A percentile compares a stretch with the other conserved stretches of the same genome.
Conservation (phyloP, 2,113 vertebrate genomes). For the Nesogale talazaci region DNA sequence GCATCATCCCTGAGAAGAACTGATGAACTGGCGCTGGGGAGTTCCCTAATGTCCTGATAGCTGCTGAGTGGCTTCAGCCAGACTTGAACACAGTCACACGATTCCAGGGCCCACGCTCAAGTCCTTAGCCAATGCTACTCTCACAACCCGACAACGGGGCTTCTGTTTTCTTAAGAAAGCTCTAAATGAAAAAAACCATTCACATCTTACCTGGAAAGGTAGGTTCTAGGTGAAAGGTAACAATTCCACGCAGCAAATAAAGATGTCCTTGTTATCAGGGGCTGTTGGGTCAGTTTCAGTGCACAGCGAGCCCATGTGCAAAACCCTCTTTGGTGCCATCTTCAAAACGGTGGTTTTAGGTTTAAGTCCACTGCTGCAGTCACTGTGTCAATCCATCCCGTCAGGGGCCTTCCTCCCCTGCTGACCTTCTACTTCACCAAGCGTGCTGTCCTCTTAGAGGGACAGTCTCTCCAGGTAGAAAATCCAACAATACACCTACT, state of each 20-base stretch:
- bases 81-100: neutral
- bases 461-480: too few relatives aligned
- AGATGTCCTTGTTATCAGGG: constrained; percentile 7
- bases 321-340: too few relatives aligned
- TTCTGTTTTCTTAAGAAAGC: constrained; percentile 31
- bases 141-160: neutral
- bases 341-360: too few relatives aligned
- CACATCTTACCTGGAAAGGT: neutral
- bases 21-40: neutral
- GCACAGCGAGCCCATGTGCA: too few relatives aligned
- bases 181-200: constrained; percentile 8
- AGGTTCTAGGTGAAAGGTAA: neutral
- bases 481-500: neutral
- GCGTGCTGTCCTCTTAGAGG: too few relatives aligned
- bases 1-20: neutral
- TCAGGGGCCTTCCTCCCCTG: too few relatives aligned
- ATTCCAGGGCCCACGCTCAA: neutral
- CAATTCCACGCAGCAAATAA: constrained; percentile 37
- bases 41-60: constrained; percentile 10
- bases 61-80: neutral
- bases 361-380: too few relatives aligned
- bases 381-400: too few relatives aligned
- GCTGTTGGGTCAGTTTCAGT: too few relatives aligned
- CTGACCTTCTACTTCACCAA: too few relatives aligned
- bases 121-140: neutral